A percentile compares a stretch with the other conserved stretches of the same genome.
Evolutionary conservation across 2,113 vertebrate species (phyloP).

Genomic region (Balaeniceps rex): DNA sequence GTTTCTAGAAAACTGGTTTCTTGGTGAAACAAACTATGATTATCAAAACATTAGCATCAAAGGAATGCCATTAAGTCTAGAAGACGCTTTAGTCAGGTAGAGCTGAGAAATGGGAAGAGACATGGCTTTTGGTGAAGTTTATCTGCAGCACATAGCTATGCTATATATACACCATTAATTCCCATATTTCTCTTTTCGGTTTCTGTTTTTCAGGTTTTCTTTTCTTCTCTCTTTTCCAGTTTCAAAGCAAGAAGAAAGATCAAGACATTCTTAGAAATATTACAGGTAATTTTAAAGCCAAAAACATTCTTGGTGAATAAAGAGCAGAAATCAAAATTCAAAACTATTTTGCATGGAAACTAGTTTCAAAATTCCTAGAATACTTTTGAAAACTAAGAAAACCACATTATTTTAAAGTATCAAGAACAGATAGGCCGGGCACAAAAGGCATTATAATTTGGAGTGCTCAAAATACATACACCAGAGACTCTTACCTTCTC

Average conservation of each 20-base stretch:
- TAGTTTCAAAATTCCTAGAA: neutral
- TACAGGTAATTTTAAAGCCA: neutral
- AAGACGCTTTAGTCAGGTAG: neutral
- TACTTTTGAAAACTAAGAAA: neutral
- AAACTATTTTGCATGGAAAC: neutral
- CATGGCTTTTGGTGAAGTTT: neutral
- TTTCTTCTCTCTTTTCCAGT: neutral
- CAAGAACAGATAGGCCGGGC: neutral
- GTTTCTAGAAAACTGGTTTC: neutral
- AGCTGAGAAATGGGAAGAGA: neutral
- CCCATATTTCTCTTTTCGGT: neutral
- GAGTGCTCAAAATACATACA: accelerated
- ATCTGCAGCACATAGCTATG: neutral
- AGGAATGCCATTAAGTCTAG: neutral
- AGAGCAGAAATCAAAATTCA: neutral
- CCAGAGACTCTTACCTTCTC: constrained; percentile 79
- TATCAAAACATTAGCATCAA: neutral
- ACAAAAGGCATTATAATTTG: neutral
- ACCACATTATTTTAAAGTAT: neutral
- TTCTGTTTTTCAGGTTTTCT: neutral
- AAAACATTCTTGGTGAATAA: neutral
- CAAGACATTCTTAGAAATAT: neutral
- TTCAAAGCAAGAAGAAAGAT: neutral
- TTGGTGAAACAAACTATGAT: neutral
- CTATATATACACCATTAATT: neutral